Percentiles rank a stretch among this genome's conserved stretches.
Evolutionary conservation across 2,888 invertebrate species (phyloP).

Genomic region (Leptopilina myrica): DNA sequence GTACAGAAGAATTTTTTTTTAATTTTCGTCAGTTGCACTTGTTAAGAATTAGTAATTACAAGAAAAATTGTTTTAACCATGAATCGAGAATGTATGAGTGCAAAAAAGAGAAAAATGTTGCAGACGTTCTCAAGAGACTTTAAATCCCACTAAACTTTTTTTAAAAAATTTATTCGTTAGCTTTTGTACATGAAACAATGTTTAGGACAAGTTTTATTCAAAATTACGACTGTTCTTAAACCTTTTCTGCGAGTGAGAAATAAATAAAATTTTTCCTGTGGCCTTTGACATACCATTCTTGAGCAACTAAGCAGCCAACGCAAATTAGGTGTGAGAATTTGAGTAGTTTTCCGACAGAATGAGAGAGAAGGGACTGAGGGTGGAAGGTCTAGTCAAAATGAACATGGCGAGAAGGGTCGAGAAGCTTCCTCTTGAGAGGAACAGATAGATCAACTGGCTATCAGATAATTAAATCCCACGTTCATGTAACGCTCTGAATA

Average conservation of each 20-base stretch:
- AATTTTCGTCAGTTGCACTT: neutral
- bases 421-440: constrained; percentile 43
- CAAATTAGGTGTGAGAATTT: constrained; percentile 53
- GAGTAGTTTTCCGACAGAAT: constrained; percentile 54
- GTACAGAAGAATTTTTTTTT: neutral
- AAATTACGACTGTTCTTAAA: constrained; percentile 44
- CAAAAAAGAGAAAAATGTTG: neutral
- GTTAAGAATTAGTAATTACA: constrained; percentile 17
- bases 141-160: neutral
- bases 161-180: constrained; percentile 19
- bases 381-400: constrained; percentile 49
- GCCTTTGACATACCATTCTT: constrained; percentile 16
- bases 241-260: neutral
- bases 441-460: constrained; percentile 66
- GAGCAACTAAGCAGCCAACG: constrained; percentile 45
- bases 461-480: constrained; percentile 71
- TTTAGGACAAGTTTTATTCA: constrained; percentile 41
- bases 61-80: neutral
- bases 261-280: constrained; percentile 37
- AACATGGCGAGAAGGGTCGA: constrained; percentile 40
- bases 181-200: neutral
- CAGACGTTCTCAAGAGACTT: neutral
- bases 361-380: constrained; percentile 4
- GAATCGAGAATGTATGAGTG: neutral
- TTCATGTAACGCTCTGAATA: constrained; percentile 59